Base-by-base conservation (phyloP, 2,888 invertebrate genomes). In the Dimorphilus gyrociliatus region DNA sequence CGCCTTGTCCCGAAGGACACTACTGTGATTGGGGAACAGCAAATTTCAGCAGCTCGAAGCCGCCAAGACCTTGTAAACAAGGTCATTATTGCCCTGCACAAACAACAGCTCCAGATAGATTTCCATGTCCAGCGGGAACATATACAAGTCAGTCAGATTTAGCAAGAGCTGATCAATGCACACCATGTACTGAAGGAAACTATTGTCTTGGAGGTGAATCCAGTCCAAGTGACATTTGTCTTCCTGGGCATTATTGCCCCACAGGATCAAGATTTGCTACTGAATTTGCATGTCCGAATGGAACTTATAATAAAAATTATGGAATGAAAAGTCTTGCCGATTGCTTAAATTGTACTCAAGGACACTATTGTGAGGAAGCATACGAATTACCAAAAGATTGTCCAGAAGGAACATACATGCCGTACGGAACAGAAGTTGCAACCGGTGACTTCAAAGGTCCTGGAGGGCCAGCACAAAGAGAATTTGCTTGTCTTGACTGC, bases 231-330 rank as follows among this genome's bases (percentile, higher is more conserved):
- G 55, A 42, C 3, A 33, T 41, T 4, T 57, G 57, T 40, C 53
- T 50, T 1, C 44, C 47, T 4, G 56, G 50, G 2, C 51, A 53
- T 38, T 58, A 53, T 40, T 58, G 58, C 39, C 58, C 56, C 0
- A 36, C 36, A 2, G 51, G 53, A 1, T 55, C 56, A 0, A 40
- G 35, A 18, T 40, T 45, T 26, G 44, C 47, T 7, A 43, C 45
- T 6, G 38, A 53, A 30, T 51, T 38, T 40, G 47, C 50, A 5
- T 57, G 57, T 43, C 48, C 48, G 1, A 55, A 55, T 25, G 57
- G 57, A 8, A 56, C 56, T 1, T 57, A 53, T 42, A 56, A 54
- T 31, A 44, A 46, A 25, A 27, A 31, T 6, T 38, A 40, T 16
- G 51, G 53, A 16, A 35, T 42, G 23, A 38, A 37, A n/a, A 38